phyloP scores from a whole-genome alignment of 2,888 invertebrate species.

The Athalia circularis region DNA sequence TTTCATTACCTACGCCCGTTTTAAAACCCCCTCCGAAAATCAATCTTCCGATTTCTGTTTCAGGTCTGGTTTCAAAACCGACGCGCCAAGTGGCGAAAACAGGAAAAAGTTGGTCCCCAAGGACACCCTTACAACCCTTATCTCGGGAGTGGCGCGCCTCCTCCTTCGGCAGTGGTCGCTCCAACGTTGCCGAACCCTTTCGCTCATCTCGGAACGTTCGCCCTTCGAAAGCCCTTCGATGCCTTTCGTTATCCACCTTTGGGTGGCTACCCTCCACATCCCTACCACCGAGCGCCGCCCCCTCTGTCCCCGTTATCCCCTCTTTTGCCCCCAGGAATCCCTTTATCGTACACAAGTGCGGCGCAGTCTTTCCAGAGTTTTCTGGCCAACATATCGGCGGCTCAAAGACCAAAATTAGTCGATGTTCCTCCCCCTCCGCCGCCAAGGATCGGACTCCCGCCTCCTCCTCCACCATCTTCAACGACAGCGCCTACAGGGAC shows the following conservation, averaged over 20 bases:
- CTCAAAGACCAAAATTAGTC: constrained; percentile 76
- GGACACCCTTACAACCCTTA: constrained; percentile 94
- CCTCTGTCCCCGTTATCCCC: constrained; percentile 80
- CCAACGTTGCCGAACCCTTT: constrained; percentile 89
- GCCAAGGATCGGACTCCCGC: constrained; percentile 62
- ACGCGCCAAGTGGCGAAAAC: constrained; percentile 94
- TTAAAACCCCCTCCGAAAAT: not conserved
- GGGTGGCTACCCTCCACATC: constrained; percentile 79
- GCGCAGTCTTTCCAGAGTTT: constrained; percentile 89
- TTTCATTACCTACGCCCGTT: too few species aligned
- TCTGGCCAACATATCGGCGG: constrained; percentile 86
- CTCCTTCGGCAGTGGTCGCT: constrained; percentile 82
- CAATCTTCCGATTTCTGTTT: constrained; percentile 67
- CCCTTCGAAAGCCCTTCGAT: constrained; percentile 83
- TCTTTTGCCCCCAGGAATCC: constrained; percentile 73
- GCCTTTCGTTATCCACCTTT: constrained; percentile 80
- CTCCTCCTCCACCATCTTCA: constrained; percentile 75
- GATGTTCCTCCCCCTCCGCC: constrained; percentile 72
- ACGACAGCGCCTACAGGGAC: constrained; percentile 54
- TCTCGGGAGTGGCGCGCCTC: constrained; percentile 80
- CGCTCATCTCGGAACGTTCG: constrained; percentile 83
- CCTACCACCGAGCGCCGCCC: constrained; percentile 79
- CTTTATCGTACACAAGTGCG: constrained; percentile 70
- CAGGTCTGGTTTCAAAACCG: constrained; percentile 97
- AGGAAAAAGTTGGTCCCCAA: constrained; percentile 94